These are phyloP conservation scores for Otolemur crassicaudatus DNA, from an alignment of 2,797 vertebrate species.

Conservation along the genomic window DNA sequence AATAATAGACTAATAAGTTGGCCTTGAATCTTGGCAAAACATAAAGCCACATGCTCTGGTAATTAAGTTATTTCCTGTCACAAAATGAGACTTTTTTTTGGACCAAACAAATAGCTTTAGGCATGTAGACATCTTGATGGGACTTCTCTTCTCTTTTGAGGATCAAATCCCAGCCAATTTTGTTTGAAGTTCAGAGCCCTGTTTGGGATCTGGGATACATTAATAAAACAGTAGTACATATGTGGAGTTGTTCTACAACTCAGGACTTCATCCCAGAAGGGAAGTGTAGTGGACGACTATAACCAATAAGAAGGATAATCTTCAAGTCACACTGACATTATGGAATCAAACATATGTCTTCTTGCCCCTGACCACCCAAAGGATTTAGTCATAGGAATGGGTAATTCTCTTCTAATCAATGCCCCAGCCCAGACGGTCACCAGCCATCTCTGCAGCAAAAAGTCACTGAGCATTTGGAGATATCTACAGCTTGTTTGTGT, in stretches of 20 bases:
- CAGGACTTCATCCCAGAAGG: constrained; percentile 55
- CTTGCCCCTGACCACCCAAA: background rate
- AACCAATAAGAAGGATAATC: background rate
- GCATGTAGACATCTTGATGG: constrained; percentile 66
- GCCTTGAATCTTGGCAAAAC: constrained; percentile 77
- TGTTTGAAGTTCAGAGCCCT: constrained; percentile 71
- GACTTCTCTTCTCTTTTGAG: constrained; percentile 30
- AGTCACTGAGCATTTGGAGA: constrained; percentile 47
- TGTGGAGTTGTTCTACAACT: constrained; percentile 21
- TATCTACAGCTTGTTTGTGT: background rate
- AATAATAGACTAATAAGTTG: constrained; percentile 69
- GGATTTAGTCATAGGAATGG: background rate
- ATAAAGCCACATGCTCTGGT: constrained; percentile 78
- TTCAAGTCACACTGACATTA: background rate
- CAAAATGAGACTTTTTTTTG: constrained; percentile 68
- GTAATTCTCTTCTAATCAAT: background rate
- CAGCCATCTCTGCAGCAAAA: constrained; percentile 1
- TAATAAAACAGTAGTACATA: constrained; percentile 40
- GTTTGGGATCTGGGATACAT: constrained; percentile 52
- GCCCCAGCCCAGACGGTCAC: background rate
- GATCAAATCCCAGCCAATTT: constrained; percentile 46
- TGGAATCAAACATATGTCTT: background rate
- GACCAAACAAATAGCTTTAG: constrained; percentile 65
- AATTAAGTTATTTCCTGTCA: constrained; percentile 81
- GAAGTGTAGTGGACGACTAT: background rate